Base-by-base conservation (phyloP, 2,888 invertebrate species). In the Sclerodermus sp. region DNA sequence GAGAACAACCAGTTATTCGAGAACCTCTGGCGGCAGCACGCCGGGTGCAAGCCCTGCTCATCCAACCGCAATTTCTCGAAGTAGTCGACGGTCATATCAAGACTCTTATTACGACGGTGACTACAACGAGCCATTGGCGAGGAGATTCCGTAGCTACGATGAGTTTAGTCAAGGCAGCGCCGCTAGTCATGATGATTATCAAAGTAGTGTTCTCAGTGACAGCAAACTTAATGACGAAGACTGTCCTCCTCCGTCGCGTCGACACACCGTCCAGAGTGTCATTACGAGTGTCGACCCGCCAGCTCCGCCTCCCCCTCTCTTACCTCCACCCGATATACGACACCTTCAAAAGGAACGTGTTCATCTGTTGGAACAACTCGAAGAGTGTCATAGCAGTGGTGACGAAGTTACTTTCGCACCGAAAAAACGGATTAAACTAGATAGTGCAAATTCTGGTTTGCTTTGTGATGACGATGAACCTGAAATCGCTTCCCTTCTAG, bases 151-250 rank as follows among this genome's bases (percentile, higher is more conserved):
- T 51, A 85, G 82, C 71, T 85, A 85, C 71, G 89, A 89, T 68
- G 85, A 93, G 80, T 87, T 87, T 81, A 84, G 89, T 79, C 85
- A 86, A 79, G 82, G 90, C 67, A 85, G 85, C 53, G 83, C 82
- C 18, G 84, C 86, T 2, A 84, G 84, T 23, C 87, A 86, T 69
- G 88, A 87, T 58, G 88, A 90, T 50, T 78, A 77, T 42, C 74
- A 76, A 49, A 70, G 63, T 47, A 70, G 69, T 51, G 68, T 70
- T 23, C 66, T 74, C 30, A 68, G 68, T 15, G 74, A 71, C 29
- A 66, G 68, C 38, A 72, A 71, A 51, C 51, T 70, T 46, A 80
- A 80, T 49, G 80, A 79, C 55, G 76, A 79, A 55, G 76, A 76
- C 23, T 81, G 80, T 58, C 75, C 78, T 52, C 73, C 77, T 52